Evolutionary conservation across 2,113 vertebrate genomes (phyloP), one percentile per base, ranked within the genome.

Genomic region (Mobula hypostoma): DNA sequence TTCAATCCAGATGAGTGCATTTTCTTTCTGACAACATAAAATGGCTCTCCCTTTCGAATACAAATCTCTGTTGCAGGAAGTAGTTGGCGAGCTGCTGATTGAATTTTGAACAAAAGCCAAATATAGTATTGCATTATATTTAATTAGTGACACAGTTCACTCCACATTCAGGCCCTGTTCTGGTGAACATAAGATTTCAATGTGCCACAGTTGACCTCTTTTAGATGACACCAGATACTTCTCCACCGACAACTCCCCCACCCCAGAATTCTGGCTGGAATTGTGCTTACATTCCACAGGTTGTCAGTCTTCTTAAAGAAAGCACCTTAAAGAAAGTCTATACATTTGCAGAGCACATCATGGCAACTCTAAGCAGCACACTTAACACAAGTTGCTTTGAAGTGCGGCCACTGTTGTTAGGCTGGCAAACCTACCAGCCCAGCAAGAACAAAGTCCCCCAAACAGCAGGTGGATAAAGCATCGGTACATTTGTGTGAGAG

Each of bases 31-130:
- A 88, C 5, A 61, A 58, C 63, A 63, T 88, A 63, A 88, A 88
- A 88, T 88, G 58, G 61, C 85, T 63, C 29, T 88, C 29, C 27
- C 85, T 88, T 63, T 88, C 58, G 63, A 88, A 88, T 63, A n/a
- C 58, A 63, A 88, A 88, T 66, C 85, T 63, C 27, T 27, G 14
- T 29, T 63, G 85, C 85, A 88, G 85, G 58, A 88, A 88, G 58
- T 27, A 58, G 85, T 58, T 88, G 85, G 83, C 58, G 29, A 88
- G 58, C 14, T 88, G 58, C 85, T 88, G 85, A 88, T 88, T 88
- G 27, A 88, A 66, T 88, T 66, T 88, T 88, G 85, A 88, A 88
- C 58, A 61, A 88, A 88, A 88, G 85, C 85, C 85, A 88, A 88
- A 63, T n/a, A 63, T 88, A 66, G 85, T 63, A 88, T 63, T 63